A percentile compares a stretch with the other conserved stretches of the same genome.
Evolutionary conservation across 2,113 vertebrate species (phyloP).

Genomic region (Alethe diademata): DNA sequence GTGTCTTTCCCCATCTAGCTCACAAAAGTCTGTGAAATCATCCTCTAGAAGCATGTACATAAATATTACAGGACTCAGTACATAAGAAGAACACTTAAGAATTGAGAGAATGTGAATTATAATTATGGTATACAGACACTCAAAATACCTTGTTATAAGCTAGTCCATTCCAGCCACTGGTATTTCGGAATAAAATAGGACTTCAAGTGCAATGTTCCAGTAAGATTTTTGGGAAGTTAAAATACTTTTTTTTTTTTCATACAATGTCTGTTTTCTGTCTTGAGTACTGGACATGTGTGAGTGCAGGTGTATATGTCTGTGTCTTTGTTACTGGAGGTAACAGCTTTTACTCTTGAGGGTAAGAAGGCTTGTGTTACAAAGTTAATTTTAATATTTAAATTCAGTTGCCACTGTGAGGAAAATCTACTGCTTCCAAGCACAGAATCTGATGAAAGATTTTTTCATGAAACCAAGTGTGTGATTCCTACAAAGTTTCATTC

Average conservation of each 20-base stretch:
- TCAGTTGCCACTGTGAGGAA: not conserved
- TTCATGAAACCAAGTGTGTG: not conserved
- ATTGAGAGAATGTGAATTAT: not conserved
- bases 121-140: not conserved
- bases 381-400: not conserved
- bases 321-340: not conserved
- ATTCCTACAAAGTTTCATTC: not conserved
- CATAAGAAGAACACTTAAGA: not conserved
- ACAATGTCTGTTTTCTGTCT: not conserved
- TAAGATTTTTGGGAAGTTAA: not conserved
- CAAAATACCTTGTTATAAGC: not conserved
- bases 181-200: not conserved
- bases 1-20: not conserved
- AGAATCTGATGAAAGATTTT: not conserved
- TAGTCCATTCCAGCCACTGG: rapidly evolving
- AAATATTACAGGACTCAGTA: not conserved
- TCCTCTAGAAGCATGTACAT: not conserved
- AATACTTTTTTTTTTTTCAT: no score
- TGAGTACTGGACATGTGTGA: not conserved
- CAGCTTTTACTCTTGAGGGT: rapidly evolving
- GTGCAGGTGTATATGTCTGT: rapidly evolving
- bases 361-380: not conserved
- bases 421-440: not conserved
- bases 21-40: not conserved
- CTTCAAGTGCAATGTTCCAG: not conserved